These are phyloP conservation scores for Acrocephalus kingi DNA, from an alignment of 2,113 vertebrate genomes.

Conservation along the genomic window DNA sequence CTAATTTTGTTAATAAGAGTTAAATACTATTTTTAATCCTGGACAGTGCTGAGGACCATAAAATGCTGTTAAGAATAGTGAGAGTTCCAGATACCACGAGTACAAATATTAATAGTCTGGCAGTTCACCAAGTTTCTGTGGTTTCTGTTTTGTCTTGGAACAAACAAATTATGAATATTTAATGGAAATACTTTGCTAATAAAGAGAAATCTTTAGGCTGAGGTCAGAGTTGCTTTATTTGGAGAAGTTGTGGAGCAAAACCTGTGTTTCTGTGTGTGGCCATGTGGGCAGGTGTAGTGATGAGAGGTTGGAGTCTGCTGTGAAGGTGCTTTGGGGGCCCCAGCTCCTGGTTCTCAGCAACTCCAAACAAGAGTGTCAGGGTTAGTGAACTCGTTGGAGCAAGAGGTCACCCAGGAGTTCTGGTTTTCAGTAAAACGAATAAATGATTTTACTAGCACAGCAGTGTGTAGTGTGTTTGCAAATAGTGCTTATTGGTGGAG, in stretches of 20 bases:
- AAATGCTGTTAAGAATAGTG: not conserved
- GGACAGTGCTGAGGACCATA: not conserved
- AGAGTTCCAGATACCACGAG: not conserved
- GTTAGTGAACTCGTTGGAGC: not conserved
- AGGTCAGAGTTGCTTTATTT: not conserved
- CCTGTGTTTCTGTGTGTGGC: not conserved
- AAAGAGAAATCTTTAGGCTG: not conserved
- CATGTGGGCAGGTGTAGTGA: rapidly evolving
- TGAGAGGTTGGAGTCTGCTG: not conserved
- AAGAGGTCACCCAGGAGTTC: not conserved
- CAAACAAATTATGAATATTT: not conserved
- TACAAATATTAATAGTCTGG: not conserved
- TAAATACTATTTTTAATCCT: not conserved
- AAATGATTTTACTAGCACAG: not conserved
- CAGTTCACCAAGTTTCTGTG: not conserved
- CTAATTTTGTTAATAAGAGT: not conserved
- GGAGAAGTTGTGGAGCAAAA: not conserved
- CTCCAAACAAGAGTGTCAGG: not conserved
- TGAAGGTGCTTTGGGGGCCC: not conserved
- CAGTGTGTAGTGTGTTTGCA: not conserved
- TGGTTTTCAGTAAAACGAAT: not conserved
- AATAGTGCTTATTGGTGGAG: not conserved
- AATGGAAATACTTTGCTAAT: not conserved
- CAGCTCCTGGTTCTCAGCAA: not conserved
- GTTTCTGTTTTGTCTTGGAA: not conserved